Evolutionary conservation across 2,888 invertebrate species (phyloP), one percentile per base, ranked within the genome.

Genomic region (Troides helena): DNA sequence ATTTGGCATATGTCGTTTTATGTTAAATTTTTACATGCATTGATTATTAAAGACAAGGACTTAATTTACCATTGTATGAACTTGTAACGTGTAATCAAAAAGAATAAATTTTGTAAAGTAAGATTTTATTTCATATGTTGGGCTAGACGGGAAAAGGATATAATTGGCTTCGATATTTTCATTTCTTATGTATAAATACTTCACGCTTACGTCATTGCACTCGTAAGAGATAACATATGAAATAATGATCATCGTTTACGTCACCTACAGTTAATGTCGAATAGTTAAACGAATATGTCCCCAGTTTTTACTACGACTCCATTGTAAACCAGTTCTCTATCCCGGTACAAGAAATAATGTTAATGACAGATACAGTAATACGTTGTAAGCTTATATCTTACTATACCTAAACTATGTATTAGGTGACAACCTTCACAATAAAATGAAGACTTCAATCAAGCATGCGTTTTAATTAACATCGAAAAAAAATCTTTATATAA

Each of bases 351-450:
- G 71, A 74, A 76, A 82, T 81, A 78, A 82, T 84, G 84, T 78
- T 85, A 85, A 85, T 79, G 78, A 81, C 72, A 85, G 85, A 89
- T 88, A 89, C 89, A 89, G 89, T 90, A 88, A 90, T 89, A 88
- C 79, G 80, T 85, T 86, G 78, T 90, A 91, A 89, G 90, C 89
- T 90, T 90, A 83, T 78, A 84, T 85, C 86, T 81, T 88, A 89
- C 85, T 86, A 81, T 85, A 86, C 79, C 83, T 85, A 85, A 88
- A 88, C 81, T 88, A 88, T 86, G 87, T 88, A 86, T 82, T 91
- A 90, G 90, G 88, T 85, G 85, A 88, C 83, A 85, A 86, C 85
- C 86, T 91, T 91, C 89, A 91, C 90, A 90, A 90, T 91, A 91
- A 90, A 91, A 90, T 89, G 89, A 90, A 90, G 90, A 90, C 90